These are phyloP conservation scores for Hipparchia semele DNA, from an alignment of 2,888 invertebrate species.

Conservation along the genomic window DNA sequence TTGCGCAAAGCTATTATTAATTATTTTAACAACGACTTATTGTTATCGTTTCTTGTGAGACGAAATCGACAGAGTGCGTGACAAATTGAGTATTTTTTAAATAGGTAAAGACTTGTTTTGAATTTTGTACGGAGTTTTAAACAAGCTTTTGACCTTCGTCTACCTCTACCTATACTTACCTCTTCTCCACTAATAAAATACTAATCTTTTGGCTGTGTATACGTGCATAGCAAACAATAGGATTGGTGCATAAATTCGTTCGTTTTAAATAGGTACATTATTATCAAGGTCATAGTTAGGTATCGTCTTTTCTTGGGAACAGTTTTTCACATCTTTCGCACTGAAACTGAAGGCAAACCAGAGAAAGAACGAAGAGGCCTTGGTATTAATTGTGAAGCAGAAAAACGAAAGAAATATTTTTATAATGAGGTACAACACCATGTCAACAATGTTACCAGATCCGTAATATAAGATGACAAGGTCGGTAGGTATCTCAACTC, in stretches of 20 bases:
- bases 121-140: conserved; percentile 8
- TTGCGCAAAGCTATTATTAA: conserved; percentile 9
- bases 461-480: conserved; percentile 2
- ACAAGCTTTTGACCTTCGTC: neutral
- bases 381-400: neutral
- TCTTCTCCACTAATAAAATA: no score
- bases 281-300: no score
- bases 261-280: no score
- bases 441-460: conserved; percentile 1
- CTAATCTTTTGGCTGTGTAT: no score
- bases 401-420: neutral
- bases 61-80: conserved; percentile 9
- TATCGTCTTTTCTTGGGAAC: no score
- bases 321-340: no score
- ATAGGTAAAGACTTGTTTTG: neutral
- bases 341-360: no score
- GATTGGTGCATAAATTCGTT: no score
- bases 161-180: neutral
- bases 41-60: conserved; percentile 12
- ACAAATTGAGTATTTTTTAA: conserved; percentile 13
- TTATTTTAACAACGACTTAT: conserved; percentile 1
- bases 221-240: no score
- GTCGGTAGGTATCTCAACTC: neutral
- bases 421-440: neutral
- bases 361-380: no score